phyloP scores from a whole-genome alignment of 1,140 invertebrate species.

The Leptinotarsa undecemlineata region DNA sequence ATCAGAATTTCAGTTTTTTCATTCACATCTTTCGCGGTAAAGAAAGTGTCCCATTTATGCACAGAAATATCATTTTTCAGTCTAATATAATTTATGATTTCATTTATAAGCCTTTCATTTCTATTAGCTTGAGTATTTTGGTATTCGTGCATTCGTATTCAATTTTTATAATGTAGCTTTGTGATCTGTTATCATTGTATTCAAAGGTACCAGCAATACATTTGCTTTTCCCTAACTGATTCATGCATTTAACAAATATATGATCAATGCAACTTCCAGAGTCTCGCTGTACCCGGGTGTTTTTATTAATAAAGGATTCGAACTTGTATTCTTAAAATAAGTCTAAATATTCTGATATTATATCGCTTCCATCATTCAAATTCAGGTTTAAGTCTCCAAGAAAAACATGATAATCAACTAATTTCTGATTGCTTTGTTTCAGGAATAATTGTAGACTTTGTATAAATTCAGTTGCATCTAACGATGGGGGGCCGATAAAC shows the following conservation, averaged over 20 bases:
- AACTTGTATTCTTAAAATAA: background rate
- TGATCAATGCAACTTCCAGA: background rate
- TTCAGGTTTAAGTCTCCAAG: constrained; percentile 4
- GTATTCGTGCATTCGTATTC: background rate
- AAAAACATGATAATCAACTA: background rate
- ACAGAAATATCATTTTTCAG: background rate
- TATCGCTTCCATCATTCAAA: background rate
- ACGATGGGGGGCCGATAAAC: constrained; percentile 8
- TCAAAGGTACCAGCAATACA: background rate
- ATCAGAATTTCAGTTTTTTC: background rate
- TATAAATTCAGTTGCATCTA: background rate
- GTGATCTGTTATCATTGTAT: background rate
- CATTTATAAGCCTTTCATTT: background rate
- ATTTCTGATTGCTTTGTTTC: background rate
- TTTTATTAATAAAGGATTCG: background rate
- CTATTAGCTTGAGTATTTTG: background rate
- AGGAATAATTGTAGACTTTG: background rate
- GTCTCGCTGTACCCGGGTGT: background rate
- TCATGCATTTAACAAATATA: background rate
- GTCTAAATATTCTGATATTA: background rate
- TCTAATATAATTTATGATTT: background rate
- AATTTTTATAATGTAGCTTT: background rate
- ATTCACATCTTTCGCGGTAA: background rate
- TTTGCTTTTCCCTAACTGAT: background rate
- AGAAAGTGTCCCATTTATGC: background rate